Percentiles rank a stretch among this genome's conserved stretches.
Evolutionary conservation across 2,797 vertebrate genomes (phyloP).

Genomic region (Sebastes alutus): DNA sequence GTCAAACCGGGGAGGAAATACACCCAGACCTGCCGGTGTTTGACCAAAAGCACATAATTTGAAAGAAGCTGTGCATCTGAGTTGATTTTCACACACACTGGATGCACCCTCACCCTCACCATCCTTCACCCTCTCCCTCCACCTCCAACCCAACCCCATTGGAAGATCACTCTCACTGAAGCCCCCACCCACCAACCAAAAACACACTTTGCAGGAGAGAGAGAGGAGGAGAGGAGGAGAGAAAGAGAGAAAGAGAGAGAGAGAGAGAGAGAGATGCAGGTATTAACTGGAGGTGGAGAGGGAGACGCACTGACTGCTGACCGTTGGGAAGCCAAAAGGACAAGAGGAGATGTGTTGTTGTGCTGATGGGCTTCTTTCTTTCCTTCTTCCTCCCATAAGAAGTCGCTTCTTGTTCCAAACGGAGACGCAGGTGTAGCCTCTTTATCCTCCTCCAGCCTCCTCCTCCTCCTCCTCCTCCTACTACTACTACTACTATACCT

Average conservation of each 20-base stretch:
- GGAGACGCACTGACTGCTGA: conserved; percentile 20
- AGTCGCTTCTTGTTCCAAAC: conserved; percentile 23
- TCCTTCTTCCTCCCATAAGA: conserved; percentile 1
- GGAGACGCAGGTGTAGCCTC: conserved; percentile 67
- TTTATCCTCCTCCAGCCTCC: neutral
- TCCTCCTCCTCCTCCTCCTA: neutral
- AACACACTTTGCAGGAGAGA: conserved; percentile 1
- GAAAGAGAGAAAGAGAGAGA: conserved; percentile 34
- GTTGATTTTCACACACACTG: neutral
- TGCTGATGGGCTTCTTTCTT: conserved; percentile 29
- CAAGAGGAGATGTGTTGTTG: conserved; percentile 22
- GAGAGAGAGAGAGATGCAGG: conserved; percentile 29
- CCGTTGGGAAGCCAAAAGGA: conserved; percentile 36
- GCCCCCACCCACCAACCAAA: neutral
- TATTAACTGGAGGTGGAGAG: conserved; percentile 49
- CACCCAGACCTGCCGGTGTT: neutral
- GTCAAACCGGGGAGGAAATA: neutral
- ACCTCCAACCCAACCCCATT: conserved; percentile 15
- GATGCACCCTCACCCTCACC: neutral
- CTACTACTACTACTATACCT: conserved; percentile 2
- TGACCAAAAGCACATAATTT: neutral
- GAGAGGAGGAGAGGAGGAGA: conserved; percentile 20
- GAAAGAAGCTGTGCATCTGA: neutral
- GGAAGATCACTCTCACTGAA: conserved; percentile 13
- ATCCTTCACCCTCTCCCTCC: neutral